phyloP scores from a whole-genome alignment of 2,113 vertebrate species.

The Ptilorrhoa leucosticta region DNA sequence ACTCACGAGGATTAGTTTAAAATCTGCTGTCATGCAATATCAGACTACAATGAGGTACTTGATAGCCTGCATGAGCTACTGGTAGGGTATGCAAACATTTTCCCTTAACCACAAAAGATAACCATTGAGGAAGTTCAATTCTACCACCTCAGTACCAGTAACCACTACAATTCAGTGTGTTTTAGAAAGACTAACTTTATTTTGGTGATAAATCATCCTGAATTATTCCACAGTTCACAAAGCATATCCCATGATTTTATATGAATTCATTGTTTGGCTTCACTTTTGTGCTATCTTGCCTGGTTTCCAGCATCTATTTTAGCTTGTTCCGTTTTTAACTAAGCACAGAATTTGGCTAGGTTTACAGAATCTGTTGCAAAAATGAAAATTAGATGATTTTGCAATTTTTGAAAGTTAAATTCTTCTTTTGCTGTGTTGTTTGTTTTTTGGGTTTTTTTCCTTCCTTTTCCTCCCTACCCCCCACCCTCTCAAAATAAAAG shows the following conservation, averaged over 20 bases:
- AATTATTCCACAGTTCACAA: background rate
- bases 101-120: background rate
- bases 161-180: background rate
- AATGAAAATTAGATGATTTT: background rate
- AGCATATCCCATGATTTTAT: background rate
- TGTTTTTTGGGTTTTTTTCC: background rate
- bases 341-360: background rate
- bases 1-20: background rate
- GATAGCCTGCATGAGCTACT: background rate
- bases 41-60: background rate
- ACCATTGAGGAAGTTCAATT: background rate
- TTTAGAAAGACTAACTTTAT: background rate
- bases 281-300: background rate
- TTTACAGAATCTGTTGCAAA: background rate
- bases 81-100: background rate
- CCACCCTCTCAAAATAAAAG: background rate
- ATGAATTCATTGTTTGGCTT: background rate
- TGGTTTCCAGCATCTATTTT: conserved; percentile 23
- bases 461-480: background rate
- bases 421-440: background rate
- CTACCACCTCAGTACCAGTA: background rate
- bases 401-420: background rate
- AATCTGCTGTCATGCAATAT: background rate
- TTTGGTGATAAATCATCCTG: background rate
- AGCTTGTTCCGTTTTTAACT: conserved; percentile 4